Evolutionary conservation across 2,797 vertebrate species (phyloP).

Genomic region (Allenopithecus nigroviridis): DNA sequence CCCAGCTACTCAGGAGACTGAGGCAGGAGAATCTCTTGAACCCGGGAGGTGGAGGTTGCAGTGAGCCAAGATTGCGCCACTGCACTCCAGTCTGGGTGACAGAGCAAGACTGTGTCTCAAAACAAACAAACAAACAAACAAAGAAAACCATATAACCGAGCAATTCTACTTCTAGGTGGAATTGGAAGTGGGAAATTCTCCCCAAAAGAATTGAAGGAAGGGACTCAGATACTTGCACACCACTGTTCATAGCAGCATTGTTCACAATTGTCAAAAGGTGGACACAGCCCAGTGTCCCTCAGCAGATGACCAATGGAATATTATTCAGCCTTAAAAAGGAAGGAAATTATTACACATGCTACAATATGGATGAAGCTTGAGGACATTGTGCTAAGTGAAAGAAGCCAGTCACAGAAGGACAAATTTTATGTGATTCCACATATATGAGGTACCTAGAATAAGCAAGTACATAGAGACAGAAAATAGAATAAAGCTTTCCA

Average conservation of each 20-base stretch:
- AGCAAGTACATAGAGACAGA: neutral
- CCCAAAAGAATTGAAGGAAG: neutral
- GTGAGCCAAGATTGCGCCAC: neutral
- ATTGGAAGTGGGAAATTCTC: neutral
- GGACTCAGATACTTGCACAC: neutral
- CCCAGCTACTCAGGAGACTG: neutral
- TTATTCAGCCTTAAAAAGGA: constrained; percentile 12
- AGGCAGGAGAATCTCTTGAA: neutral
- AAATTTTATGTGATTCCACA: neutral
- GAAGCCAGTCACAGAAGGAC: neutral
- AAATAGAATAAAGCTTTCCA: neutral
- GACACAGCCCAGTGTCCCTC: neutral
- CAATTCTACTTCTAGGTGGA: neutral
- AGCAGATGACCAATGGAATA: neutral
- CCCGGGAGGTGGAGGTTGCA: neutral
- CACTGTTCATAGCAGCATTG: neutral
- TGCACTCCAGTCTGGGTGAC: neutral
- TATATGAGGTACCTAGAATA: neutral
- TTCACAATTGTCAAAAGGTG: neutral
- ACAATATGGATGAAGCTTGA: neutral
- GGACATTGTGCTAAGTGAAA: constrained; percentile 3
- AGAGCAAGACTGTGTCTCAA: neutral
- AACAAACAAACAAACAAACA: no score
- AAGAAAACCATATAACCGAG: neutral
- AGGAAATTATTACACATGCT: neutral